A percentile compares a stretch with the other conserved stretches of the same genome.
phyloP scores from a whole-genome alignment of 2,113 vertebrate genomes.

The Accipiter cooperii region DNA sequence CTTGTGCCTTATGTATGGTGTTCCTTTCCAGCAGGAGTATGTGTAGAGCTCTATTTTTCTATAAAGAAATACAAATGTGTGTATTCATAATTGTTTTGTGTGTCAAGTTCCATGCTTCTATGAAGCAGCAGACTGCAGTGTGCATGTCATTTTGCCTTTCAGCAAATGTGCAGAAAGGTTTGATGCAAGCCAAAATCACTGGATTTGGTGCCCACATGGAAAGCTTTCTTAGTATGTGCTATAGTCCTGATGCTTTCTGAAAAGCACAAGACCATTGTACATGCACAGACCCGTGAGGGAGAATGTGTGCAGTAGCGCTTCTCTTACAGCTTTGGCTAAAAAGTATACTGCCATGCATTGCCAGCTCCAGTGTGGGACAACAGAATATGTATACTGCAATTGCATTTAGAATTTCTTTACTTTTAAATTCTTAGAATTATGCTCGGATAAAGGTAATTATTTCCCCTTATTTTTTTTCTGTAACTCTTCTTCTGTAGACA shows the following conservation, averaged over 20 bases:
- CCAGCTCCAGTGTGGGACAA: not conserved
- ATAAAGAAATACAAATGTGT: accelerated
- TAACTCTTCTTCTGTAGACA: not conserved
- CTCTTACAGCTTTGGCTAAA: not conserved
- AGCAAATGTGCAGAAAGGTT: not conserved
- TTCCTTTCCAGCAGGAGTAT: not conserved
- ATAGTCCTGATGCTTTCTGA: not conserved
- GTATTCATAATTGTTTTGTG: not conserved
- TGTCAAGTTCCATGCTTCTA: not conserved
- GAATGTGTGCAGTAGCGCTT: not conserved
- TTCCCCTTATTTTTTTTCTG: not conserved
- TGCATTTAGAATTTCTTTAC: not conserved
- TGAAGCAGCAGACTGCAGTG: not conserved
- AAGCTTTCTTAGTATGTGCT: not conserved
- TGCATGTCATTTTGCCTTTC: accelerated
- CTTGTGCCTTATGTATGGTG: not conserved
- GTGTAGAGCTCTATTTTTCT: not conserved
- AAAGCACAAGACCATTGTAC: not conserved
- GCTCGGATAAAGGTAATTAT: not conserved
- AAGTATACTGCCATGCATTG: not conserved
- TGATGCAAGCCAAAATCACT: not conserved
- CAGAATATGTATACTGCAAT: accelerated
- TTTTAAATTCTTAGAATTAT: not conserved
- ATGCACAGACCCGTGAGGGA: not conserved
- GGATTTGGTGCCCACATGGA: not conserved